A percentile compares a stretch with the other conserved stretches of the same genome.
Evolutionary conservation across 1,140 invertebrate species (phyloP).

Genomic region (Mercenaria mercenaria): DNA sequence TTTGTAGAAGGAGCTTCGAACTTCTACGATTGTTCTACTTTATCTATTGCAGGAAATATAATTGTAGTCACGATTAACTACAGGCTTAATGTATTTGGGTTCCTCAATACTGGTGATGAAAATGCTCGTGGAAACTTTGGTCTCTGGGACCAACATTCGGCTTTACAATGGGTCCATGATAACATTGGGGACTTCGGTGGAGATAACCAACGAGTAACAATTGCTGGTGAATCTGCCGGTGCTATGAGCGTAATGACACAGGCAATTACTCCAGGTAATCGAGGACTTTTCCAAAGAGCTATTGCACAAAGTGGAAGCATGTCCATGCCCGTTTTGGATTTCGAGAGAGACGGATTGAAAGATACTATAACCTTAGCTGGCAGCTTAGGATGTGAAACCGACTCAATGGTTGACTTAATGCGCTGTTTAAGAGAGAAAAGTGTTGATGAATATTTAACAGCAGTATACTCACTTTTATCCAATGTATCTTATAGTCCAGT

Average conservation of each 20-base stretch:
- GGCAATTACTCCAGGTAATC: slow-evolving; percentile 24
- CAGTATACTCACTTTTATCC: neutral
- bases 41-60: slow-evolving; percentile 92
- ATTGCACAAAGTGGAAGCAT: slow-evolving; percentile 52
- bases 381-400: neutral
- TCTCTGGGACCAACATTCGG: slow-evolving; percentile 89
- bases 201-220: slow-evolving; percentile 90
- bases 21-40: slow-evolving; percentile 94
- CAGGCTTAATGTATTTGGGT: slow-evolving; percentile 90
- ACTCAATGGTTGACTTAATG: neutral
- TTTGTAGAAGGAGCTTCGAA: slow-evolving; percentile 96
- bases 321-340: neutral
- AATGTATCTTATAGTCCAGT: neutral
- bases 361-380: neutral
- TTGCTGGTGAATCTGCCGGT: slow-evolving; percentile 96
- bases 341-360: neutral
- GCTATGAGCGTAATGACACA: slow-evolving; percentile 43
- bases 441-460: neutral
- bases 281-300: slow-evolving; percentile 62
- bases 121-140: slow-evolving; percentile 77
- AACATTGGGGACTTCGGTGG: slow-evolving; percentile 92
- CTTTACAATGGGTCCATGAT: slow-evolving; percentile 91
- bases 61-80: slow-evolving; percentile 92
- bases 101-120: slow-evolving; percentile 88
- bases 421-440: slow-evolving; percentile 29